A percentile compares a stretch with the other conserved stretches of the same genome.
These are phyloP conservation scores for Nansenia antarctica DNA, from an alignment of 2,113 vertebrate species.

Conservation along the genomic window DNA sequence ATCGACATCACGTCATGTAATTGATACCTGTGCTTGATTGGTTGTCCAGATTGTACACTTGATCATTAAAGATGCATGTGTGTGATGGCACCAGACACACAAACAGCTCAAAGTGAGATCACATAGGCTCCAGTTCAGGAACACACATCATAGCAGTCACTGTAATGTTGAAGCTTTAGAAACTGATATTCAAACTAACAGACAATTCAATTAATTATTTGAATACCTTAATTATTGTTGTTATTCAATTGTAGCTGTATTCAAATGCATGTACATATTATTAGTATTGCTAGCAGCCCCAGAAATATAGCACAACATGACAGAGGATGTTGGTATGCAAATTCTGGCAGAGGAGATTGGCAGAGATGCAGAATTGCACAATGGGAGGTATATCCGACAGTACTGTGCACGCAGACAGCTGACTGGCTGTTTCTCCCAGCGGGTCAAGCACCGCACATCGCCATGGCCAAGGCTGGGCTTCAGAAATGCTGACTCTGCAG, in stretches of 20 bases:
- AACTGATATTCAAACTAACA: neutral
- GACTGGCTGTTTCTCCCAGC: constrained; percentile 20
- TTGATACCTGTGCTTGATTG: constrained; percentile 48
- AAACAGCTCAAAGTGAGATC: neutral
- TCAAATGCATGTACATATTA: neutral
- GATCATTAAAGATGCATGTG: constrained; percentile 45
- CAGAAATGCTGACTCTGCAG: constrained; percentile 52
- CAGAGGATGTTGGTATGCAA: neutral
- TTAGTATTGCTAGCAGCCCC: neutral
- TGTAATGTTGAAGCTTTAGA: neutral
- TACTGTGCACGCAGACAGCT: neutral
- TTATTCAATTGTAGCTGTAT: neutral
- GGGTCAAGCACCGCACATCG: constrained; percentile 31
- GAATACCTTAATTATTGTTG: neutral
- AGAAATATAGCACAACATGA: neutral
- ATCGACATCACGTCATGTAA: constrained; percentile 52
- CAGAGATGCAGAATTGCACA: neutral
- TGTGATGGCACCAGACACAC: constrained; percentile 29
- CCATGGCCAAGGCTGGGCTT: constrained; percentile 22
- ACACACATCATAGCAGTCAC: neutral
- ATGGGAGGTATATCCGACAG: neutral
- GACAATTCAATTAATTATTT: neutral
- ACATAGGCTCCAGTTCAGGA: neutral
- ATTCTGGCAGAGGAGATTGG: neutral
- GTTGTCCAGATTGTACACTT: constrained; percentile 52